Conservation (phyloP, 2,888 invertebrate species). For the Pherbina coryleti region DNA sequence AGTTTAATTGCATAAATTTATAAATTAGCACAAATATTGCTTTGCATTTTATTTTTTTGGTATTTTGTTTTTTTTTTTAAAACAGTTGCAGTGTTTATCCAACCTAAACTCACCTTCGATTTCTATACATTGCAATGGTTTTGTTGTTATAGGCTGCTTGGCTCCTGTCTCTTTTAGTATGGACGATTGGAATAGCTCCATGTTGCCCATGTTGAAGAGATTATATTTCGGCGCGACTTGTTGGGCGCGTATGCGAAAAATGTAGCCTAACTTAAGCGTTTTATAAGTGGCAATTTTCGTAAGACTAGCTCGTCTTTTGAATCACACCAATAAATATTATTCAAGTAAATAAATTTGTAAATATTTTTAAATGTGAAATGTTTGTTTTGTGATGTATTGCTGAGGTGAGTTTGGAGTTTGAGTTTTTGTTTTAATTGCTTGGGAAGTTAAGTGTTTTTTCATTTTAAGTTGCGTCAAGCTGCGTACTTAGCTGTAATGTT, state of each 20-base stretch:
- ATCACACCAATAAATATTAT: background rate
- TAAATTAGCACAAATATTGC: no score
- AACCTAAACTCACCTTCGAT: background rate
- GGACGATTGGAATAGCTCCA: slow-evolving; percentile 27
- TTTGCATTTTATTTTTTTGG: no score
- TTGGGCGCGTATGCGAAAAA: background rate
- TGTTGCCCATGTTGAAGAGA: slow-evolving; percentile 12
- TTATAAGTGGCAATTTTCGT: slow-evolving; percentile 15
- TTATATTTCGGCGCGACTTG: background rate
- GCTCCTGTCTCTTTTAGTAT: background rate
- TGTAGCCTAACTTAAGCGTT: background rate
- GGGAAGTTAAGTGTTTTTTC: background rate
- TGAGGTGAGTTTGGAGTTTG: background rate
- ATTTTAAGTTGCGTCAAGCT: background rate
- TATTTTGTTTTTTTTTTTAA: background rate
- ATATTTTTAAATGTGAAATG: slow-evolving; percentile 7
- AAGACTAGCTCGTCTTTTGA: background rate
- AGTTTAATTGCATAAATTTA: background rate
- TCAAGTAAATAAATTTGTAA: background rate
- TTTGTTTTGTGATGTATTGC: slow-evolving; percentile 5
- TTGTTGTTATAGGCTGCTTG: background rate
- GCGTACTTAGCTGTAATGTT: no score
- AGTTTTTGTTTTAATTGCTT: background rate
- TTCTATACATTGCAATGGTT: background rate
- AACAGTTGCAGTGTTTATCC: background rate